Conservation (phyloP, 2,113 vertebrate genomes). For the Plotosus lineatus region DNA sequence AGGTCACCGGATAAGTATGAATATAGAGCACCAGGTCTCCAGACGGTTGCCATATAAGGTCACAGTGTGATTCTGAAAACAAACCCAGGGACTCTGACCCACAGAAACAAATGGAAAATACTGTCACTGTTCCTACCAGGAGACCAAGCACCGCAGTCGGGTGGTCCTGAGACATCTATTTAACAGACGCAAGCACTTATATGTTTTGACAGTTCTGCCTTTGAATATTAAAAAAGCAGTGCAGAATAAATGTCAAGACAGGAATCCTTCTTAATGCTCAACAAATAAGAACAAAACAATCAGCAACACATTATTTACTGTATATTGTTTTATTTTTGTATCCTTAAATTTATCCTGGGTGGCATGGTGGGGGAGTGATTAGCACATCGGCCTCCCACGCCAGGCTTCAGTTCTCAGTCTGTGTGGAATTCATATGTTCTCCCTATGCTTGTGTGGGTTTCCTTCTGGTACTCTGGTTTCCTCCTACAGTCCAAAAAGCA, state of each 20-base stretch:
- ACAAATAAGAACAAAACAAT: background rate
- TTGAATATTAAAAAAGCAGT: slow-evolving; percentile 15
- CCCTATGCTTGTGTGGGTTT: too few relatives aligned
- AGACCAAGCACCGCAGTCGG: slow-evolving; percentile 5
- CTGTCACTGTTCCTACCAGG: slow-evolving; percentile 54
- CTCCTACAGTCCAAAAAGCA: too few relatives aligned
- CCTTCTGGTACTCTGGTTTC: too few relatives aligned
- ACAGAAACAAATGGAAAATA: slow-evolving; percentile 70
- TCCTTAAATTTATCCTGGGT: background rate
- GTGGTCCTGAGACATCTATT: slow-evolving; percentile 38
- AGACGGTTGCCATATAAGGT: slow-evolving; percentile 72
- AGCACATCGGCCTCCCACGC: too few relatives aligned
- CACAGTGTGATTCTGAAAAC: slow-evolving; percentile 61
- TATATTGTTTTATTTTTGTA: background rate
- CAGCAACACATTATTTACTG: background rate
- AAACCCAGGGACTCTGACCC: slow-evolving; percentile 66
- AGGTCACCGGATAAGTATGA: slow-evolving; percentile 57
- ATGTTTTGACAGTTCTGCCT: slow-evolving; percentile 43
- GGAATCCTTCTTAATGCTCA: background rate
- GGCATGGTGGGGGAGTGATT: too few relatives aligned
- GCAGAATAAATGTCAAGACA: background rate
- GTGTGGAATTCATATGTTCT: too few relatives aligned
- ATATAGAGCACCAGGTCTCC: slow-evolving; percentile 50
- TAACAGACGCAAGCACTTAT: slow-evolving; percentile 21
- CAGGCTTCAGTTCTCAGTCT: too few relatives aligned